Conservation (phyloP, 1,140 invertebrate species). For the Bombus terrestris region DNA sequence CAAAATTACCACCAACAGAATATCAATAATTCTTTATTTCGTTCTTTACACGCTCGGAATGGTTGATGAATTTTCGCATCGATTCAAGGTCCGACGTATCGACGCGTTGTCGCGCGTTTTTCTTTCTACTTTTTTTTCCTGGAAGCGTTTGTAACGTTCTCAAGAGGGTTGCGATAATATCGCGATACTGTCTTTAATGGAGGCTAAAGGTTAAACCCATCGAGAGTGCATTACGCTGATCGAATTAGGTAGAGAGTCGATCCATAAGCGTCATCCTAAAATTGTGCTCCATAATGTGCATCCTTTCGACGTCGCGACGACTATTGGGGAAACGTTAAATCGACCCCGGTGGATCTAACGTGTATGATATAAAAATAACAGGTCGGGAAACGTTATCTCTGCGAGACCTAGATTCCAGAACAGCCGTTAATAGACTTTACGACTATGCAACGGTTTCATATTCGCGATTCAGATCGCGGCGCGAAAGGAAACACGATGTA, state of each 20-base stretch:
- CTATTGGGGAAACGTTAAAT: no score
- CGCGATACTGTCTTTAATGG: conserved; percentile 11
- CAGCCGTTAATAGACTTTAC: neutral
- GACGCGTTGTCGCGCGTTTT: no score
- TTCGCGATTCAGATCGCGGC: neutral
- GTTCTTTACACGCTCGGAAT: neutral
- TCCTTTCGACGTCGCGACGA: neutral
- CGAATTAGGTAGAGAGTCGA: neutral
- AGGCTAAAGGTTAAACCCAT: conserved; percentile 10
- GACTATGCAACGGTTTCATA: neutral
- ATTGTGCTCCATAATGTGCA: neutral
- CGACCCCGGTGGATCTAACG: neutral
- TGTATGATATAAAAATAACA: neutral
- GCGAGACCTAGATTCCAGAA: neutral
- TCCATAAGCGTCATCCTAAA: conserved; percentile 1
- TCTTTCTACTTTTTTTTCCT: neutral
- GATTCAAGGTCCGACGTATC: neutral
- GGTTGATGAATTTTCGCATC: neutral
- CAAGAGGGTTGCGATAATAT: conserved; percentile 16
- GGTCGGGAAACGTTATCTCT: no score
- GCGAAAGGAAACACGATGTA: neutral
- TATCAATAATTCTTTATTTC: neutral
- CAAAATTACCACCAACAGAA: neutral
- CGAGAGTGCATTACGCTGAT: conserved; percentile 25
- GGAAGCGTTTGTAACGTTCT: neutral